Percentiles rank a stretch among this genome's conserved stretches.
These are phyloP conservation scores for Alethe castanea DNA, from an alignment of 2,113 vertebrate genomes.

Conservation along the genomic window DNA sequence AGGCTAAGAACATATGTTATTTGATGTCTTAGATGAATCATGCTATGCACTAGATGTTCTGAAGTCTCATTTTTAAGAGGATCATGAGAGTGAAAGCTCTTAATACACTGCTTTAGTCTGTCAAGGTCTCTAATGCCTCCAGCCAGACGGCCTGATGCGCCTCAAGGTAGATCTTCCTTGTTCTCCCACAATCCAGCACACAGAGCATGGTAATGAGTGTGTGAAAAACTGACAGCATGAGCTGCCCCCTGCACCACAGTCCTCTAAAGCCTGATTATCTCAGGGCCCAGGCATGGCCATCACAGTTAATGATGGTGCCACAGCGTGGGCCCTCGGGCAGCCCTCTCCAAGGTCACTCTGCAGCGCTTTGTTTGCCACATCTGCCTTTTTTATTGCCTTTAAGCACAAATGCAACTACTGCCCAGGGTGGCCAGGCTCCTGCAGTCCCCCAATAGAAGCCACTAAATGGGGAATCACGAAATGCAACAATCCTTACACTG, in stretches of 20 bases:
- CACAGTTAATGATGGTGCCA: constrained; percentile 56
- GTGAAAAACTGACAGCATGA: constrained; percentile 62
- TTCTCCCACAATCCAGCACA: constrained; percentile 75
- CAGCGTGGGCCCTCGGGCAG: constrained; percentile 67
- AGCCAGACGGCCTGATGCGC: constrained; percentile 47
- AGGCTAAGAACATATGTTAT: constrained; percentile 49
- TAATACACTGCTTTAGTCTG: constrained; percentile 67
- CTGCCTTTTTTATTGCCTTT: constrained; percentile 70
- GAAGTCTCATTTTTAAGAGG: constrained; percentile 56
- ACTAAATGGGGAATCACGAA: constrained; percentile 2
- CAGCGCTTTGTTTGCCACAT: constrained; percentile 61
- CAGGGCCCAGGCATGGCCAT: constrained; percentile 16
- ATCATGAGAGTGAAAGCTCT: constrained; percentile 61
- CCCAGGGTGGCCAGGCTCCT: constrained; percentile 42
- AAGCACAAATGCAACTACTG: constrained; percentile 75
- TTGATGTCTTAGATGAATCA: constrained; percentile 64
- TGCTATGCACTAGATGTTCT: not conserved
- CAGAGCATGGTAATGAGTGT: constrained; percentile 58
- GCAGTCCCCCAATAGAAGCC: constrained; percentile 27
- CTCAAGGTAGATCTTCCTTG: constrained; percentile 65
- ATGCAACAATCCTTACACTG: not conserved
- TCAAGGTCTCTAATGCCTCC: constrained; percentile 65
- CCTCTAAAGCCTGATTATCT: constrained; percentile 67
- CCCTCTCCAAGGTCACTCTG: constrained; percentile 76
- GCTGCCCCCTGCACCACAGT: constrained; percentile 64